phyloP scores from a whole-genome alignment of 2,888 invertebrate species.

The Emmelina monodactyla region DNA sequence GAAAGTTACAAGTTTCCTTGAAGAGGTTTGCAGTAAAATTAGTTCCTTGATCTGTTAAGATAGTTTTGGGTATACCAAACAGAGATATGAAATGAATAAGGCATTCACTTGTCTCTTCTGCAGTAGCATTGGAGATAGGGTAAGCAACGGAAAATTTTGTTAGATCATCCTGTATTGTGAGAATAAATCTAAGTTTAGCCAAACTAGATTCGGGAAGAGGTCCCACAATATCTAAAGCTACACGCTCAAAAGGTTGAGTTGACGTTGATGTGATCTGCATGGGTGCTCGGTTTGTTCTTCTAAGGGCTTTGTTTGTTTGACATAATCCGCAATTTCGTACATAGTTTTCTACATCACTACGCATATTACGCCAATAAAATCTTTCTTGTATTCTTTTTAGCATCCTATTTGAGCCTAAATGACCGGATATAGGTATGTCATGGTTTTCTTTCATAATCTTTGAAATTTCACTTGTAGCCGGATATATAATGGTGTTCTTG shows the following conservation, averaged over 20 bases:
- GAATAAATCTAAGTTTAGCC: constrained; percentile 7
- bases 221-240: constrained; percentile 10
- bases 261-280: constrained; percentile 11
- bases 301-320: constrained; percentile 1
- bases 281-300: constrained; percentile 4
- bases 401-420: constrained; percentile 7
- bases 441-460: constrained; percentile 12
- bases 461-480: background rate
- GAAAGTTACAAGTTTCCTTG: constrained; percentile 12
- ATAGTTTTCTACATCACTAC: constrained; percentile 8
- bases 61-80: constrained; percentile 26
- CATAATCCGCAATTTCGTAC: background rate
- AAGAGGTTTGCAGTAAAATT: constrained; percentile 17
- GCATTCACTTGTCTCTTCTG: constrained; percentile 16
- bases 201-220: constrained; percentile 7
- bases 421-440: constrained; percentile 10
- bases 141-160: constrained; percentile 18
- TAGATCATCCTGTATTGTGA: constrained; percentile 18
- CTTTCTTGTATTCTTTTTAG: constrained; percentile 5
- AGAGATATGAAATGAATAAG: constrained; percentile 24
- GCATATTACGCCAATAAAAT: constrained; percentile 12
- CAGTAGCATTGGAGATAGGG: constrained; percentile 12
- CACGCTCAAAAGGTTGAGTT: constrained; percentile 10
- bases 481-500: background rate
- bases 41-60: constrained; percentile 30